Evolutionary conservation across 2,113 vertebrate species (phyloP).

Genomic region (Rhinolophus ferrumequinum): DNA sequence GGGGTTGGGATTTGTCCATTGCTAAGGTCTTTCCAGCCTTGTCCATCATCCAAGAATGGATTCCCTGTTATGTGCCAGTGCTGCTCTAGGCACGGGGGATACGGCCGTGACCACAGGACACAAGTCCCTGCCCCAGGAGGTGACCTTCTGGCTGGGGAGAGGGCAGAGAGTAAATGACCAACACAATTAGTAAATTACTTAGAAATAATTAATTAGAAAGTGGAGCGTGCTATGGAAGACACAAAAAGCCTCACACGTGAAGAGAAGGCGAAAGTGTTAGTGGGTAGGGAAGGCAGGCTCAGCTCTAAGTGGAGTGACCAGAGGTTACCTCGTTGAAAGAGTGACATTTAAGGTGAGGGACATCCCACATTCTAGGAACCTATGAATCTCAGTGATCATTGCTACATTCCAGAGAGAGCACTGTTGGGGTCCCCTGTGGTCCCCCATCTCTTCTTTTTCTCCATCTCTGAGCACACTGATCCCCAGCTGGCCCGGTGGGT

Average conservation of each 20-base stretch:
- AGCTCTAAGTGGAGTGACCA: not conserved
- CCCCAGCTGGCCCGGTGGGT: not conserved
- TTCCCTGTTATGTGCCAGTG: not conserved
- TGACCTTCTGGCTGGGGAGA: not conserved
- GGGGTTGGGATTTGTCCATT: not conserved
- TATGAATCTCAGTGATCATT: not conserved
- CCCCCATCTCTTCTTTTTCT: not conserved
- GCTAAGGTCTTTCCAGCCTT: not conserved
- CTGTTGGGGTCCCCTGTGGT: not conserved
- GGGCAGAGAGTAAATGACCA: not conserved
- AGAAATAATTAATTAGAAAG: not conserved
- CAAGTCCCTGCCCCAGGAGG: fast-evolving
- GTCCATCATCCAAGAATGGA: not conserved
- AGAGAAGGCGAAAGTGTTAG: not conserved
- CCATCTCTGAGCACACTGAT: not conserved
- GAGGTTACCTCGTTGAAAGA: not conserved
- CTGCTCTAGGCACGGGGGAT: no score
- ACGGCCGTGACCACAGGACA: no score
- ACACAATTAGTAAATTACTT: not conserved
- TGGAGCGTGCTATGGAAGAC: not conserved
- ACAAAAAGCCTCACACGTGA: not conserved
- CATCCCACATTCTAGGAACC: not conserved
- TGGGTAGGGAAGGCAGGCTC: not conserved
- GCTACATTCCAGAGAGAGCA: not conserved
- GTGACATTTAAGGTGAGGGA: not conserved